Base-by-base conservation (phyloP, 2,113 vertebrate genomes). In the Limanda limanda region DNA sequence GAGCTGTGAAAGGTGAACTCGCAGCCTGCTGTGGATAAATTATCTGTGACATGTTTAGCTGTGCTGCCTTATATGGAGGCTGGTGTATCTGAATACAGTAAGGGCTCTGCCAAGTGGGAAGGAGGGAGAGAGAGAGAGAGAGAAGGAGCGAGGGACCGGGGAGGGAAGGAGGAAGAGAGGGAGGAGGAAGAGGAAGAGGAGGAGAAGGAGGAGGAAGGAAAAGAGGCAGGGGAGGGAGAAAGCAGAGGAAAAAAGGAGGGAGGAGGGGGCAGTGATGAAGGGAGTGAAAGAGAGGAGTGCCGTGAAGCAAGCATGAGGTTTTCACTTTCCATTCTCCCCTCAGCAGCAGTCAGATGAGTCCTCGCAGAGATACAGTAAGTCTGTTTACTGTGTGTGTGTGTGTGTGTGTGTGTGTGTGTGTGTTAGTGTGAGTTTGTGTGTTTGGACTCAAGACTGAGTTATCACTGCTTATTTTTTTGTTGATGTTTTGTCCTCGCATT, bases 31-130 rank as follows among this genome's bases (percentile, higher is more conserved):
- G 80, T 91, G 92, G 95, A 92, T 95, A 94, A 95, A 96, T 96
- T 94, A 95, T 92, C 92, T 92, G 93, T 94, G 95, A 94, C 95
- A 95, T 95, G 95, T 96, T 96, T 95, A 94, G 94, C 94, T 85
- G 91, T 74, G 84, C 92, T 88, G 91, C 96, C 96, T 95, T 96
- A 94, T 96, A 96, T 95, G 96, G 96, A 89, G 86, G 82, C 91
- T 60, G 86, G 92, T 84, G 93, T 87, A 73, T 94, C 94, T 92
- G 92, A 93, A 94, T 92, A 91, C 91, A 83, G 90, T 76, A 76
- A n/a, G 81, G 88, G 57, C 84, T 91, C 85, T 90, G 94, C 92
- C 94, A 95, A 93, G 92, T 92, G 93, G 79, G 84, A 86, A 90
- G 74, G 76, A 74, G 77, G 42, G 71, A 64, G 66, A 24, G 47